A percentile compares a stretch with the other conserved stretches of the same genome.
phyloP scores from a whole-genome alignment of 2,113 vertebrate genomes.

The Hypanus sabinus region DNA sequence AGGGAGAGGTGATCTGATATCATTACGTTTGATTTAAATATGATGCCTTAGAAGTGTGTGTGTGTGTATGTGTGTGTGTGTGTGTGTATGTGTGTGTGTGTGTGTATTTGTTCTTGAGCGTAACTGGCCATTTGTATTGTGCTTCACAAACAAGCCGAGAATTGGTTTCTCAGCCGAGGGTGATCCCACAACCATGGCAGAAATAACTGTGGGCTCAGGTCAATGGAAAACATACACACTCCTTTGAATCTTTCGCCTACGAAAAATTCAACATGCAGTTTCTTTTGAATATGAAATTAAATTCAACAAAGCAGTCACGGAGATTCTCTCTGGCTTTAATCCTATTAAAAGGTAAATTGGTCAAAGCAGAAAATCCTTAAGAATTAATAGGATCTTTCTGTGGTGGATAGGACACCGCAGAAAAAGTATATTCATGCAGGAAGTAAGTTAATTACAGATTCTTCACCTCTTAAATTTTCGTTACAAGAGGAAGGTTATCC shows the following conservation, averaged over 20 bases:
- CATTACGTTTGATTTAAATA: too few relatives aligned
- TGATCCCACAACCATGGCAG: too few relatives aligned
- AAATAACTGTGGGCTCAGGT: too few relatives aligned
- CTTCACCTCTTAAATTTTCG: not conserved
- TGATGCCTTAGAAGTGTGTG: too few relatives aligned
- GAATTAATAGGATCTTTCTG: not conserved
- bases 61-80: too few relatives aligned
- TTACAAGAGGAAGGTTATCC: not conserved
- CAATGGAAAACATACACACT: not conserved
- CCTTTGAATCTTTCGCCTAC: not conserved
- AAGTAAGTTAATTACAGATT: not conserved
- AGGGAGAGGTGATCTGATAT: too few relatives aligned
- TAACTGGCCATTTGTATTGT: too few relatives aligned
- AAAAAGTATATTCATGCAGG: constrained; percentile 11
- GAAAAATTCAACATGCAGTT: not conserved
- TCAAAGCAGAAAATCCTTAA: not conserved
- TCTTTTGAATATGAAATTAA: constrained; percentile 7
- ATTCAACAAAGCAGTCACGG: not conserved
- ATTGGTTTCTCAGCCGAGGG: too few relatives aligned
- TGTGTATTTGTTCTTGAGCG: too few relatives aligned
- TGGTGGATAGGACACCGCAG: not conserved
- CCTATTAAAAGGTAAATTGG: not conserved
- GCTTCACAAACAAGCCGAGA: too few relatives aligned
- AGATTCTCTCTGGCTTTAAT: not conserved
- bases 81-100: too few relatives aligned